Conservation (phyloP, 2,888 invertebrate genomes). For the Aethes cnicana region DNA sequence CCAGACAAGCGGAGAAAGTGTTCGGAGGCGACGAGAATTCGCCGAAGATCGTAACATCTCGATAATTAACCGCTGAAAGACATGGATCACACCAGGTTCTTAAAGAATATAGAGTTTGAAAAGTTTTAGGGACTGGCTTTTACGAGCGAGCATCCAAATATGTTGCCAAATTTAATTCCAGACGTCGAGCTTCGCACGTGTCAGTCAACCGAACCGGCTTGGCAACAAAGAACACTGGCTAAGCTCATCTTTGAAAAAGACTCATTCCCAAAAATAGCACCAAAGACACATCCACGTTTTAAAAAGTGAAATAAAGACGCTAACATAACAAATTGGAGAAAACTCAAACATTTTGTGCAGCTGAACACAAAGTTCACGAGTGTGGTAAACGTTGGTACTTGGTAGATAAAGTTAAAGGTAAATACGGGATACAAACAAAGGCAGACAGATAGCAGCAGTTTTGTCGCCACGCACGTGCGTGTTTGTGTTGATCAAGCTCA, state of each 20-base stretch:
- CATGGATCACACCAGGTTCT: neutral
- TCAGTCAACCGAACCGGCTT: constrained; percentile 46
- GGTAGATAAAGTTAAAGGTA: too few relatives aligned
- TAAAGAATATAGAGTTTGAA: constrained; percentile 28
- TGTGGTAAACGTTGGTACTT: constrained; percentile 45
- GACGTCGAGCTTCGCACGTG: constrained; percentile 43
- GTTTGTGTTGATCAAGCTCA: constrained; percentile 51
- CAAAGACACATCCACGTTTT: constrained; percentile 23
- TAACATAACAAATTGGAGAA: constrained; percentile 8
- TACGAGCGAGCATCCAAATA: constrained; percentile 43
- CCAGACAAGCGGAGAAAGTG: constrained; percentile 62
- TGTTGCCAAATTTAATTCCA: constrained; percentile 53
- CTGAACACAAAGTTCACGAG: constrained; percentile 2
- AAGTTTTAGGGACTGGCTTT: constrained; percentile 42
- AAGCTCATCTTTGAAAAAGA: constrained; percentile 40
- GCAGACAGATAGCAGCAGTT: constrained; percentile 50
- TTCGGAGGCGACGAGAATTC: constrained; percentile 49
- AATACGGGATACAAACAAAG: constrained; percentile 57
- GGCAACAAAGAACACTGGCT: constrained; percentile 47
- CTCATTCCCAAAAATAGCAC: constrained; percentile 43
- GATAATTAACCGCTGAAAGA: constrained; percentile 45
- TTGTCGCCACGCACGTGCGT: constrained; percentile 65
- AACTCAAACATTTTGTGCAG: constrained; percentile 4
- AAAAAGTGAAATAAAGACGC: constrained; percentile 5
- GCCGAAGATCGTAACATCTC: constrained; percentile 40